Conservation (phyloP, 1,140 invertebrate species). For the Nautilus pompilius region DNA sequence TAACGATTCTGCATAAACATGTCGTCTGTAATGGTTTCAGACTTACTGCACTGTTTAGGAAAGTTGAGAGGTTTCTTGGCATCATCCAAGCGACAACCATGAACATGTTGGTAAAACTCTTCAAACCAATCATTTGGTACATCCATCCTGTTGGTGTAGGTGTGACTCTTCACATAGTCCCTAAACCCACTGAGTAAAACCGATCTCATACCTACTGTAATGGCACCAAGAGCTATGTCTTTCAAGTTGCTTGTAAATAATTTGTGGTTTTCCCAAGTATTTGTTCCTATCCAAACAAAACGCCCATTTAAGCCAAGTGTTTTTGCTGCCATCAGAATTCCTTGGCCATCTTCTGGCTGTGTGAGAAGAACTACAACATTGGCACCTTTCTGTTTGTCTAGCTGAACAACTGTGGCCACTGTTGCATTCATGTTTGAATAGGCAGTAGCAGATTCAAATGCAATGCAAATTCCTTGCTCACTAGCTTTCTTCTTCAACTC, state of each 20-base stretch:
- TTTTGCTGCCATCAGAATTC: conserved; percentile 26
- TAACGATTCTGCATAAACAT: conserved; percentile 21
- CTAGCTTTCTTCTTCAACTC: conserved; percentile 15
- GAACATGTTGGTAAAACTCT: conserved; percentile 55
- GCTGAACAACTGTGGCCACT: conserved; percentile 13
- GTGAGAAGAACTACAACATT: conserved; percentile 36
- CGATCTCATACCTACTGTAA: conserved; percentile 66
- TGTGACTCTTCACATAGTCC: conserved; percentile 36
- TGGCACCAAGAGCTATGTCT: conserved; percentile 69
- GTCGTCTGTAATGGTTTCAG: not conserved
- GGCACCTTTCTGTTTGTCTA: conserved; percentile 16
- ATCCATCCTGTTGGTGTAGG: conserved; percentile 34
- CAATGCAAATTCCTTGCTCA: conserved; percentile 20
- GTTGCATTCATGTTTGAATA: conserved; percentile 11
- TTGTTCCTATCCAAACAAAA: conserved; percentile 33
- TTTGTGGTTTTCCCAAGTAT: conserved; percentile 61
- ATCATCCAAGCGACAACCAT: conserved; percentile 40
- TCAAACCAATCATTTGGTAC: conserved; percentile 57
- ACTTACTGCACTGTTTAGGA: conserved; percentile 3
- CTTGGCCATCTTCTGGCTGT: conserved; percentile 13
- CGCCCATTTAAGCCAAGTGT: conserved; percentile 17
- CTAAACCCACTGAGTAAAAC: conserved; percentile 55
- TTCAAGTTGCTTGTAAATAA: conserved; percentile 67
- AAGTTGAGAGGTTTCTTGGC: conserved; percentile 34
- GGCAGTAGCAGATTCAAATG: conserved; percentile 2